A percentile compares a stretch with the other conserved stretches of the same genome.
phyloP scores from a whole-genome alignment of 2,888 invertebrate species.

The Busseola fusca region DNA sequence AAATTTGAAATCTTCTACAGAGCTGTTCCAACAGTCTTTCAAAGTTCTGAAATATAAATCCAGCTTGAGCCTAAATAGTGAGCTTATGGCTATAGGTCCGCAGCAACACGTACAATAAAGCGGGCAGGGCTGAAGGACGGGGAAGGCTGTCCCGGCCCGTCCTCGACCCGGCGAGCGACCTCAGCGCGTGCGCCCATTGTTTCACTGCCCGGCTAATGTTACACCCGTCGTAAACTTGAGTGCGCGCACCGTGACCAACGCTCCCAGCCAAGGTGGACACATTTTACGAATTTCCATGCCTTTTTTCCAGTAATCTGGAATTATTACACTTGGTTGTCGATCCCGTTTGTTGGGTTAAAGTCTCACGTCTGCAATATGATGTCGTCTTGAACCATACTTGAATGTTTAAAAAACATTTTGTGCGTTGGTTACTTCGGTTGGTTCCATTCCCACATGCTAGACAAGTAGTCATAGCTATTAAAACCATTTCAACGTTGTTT shows the following conservation, averaged over 20 bases:
- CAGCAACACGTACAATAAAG: constrained; percentile 65
- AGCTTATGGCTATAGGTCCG: constrained; percentile 52
- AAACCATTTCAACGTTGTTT: constrained; percentile 36
- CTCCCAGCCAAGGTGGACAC: constrained; percentile 59
- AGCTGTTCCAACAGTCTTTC: background rate
- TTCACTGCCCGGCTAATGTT: constrained; percentile 74
- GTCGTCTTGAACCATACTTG: background rate
- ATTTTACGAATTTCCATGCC: constrained; percentile 56
- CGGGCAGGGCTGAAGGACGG: constrained; percentile 77
- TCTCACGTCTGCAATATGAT: constrained; percentile 11
- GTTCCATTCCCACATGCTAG: constrained; percentile 6
- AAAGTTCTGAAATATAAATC: constrained; percentile 17
- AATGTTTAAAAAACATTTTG: constrained; percentile 19
- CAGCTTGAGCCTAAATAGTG: constrained; percentile 36
- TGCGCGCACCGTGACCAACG: constrained; percentile 64
- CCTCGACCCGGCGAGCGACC: constrained; percentile 82
- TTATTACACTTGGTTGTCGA: constrained; percentile 32
- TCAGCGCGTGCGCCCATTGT: constrained; percentile 83
- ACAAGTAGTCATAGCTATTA: constrained; percentile 10
- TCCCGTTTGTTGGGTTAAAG: constrained; percentile 27
- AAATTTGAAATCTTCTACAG: background rate
- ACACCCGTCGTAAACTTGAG: constrained; percentile 76
- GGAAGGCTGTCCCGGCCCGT: constrained; percentile 75
- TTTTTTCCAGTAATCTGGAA: constrained; percentile 46
- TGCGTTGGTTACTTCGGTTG: background rate